Conservation (phyloP, 1,140 invertebrate genomes). For the Ruditapes philippinarum region DNA sequence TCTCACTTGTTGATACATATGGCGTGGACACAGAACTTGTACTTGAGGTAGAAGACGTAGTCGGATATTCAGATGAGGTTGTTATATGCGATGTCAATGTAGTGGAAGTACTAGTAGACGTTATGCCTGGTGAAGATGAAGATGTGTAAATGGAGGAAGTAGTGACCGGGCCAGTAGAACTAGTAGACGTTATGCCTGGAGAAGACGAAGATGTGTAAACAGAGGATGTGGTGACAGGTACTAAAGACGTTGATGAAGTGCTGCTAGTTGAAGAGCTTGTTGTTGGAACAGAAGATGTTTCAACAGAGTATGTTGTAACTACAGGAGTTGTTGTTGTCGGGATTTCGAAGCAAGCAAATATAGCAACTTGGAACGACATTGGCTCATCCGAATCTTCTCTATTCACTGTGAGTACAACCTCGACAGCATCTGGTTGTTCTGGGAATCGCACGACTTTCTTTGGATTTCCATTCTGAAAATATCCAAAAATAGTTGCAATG, state of each 20-base stretch:
- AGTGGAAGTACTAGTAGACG: no score
- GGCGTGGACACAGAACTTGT: not conserved
- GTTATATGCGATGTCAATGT: no score
- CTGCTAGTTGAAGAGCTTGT: not conserved
- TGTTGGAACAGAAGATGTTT: not conserved
- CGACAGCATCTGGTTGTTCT: not conserved
- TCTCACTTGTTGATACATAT: not conserved
- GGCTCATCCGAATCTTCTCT: not conserved
- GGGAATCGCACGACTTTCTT: constrained; percentile 7
- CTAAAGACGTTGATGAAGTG: no score
- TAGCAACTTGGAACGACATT: constrained; percentile 18
- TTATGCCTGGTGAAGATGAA: no score
- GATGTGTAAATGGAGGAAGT: no score
- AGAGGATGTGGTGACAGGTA: not conserved
- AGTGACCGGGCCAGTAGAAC: no score
- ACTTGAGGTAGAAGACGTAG: no score
- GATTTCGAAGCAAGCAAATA: not conserved
- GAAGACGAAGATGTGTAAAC: not conserved
- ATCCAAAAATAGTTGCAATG: no score
- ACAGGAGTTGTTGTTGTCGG: not conserved
- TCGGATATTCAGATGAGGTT: not conserved
- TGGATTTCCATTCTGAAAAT: not conserved
- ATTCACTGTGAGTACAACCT: constrained; percentile 18
- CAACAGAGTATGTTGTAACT: not conserved
- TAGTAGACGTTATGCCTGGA: no score